Conservation (phyloP, 2,113 vertebrate species). For the Equus przewalskii region DNA sequence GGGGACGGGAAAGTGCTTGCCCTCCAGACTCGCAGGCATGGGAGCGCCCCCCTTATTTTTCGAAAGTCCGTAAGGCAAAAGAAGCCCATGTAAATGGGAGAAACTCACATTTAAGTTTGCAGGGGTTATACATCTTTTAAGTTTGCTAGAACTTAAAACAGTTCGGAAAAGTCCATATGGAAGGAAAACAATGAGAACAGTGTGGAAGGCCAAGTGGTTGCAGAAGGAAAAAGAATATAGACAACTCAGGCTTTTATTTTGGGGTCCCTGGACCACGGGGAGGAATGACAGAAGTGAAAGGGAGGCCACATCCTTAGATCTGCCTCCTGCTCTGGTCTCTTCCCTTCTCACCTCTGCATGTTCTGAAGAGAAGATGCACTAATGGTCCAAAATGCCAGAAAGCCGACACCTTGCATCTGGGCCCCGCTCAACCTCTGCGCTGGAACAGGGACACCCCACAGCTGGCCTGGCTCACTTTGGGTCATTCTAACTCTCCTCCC, state of each 20-base stretch:
- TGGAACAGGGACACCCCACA: too few species aligned
- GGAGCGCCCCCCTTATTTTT: not conserved
- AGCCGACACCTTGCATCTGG: fast-evolving
- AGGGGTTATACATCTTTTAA: not conserved
- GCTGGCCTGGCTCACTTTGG: fast-evolving
- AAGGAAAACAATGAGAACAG: too few species aligned
- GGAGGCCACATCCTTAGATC: not conserved
- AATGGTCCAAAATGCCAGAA: not conserved
- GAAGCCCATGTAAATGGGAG: not conserved
- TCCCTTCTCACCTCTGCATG: not conserved
- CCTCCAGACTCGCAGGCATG: not conserved
- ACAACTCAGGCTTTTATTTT: not conserved
- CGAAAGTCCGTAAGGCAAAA: not conserved
- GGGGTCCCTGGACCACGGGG: not conserved
- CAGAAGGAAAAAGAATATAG: not conserved
- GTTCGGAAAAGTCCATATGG: not conserved
- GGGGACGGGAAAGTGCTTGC: not conserved
- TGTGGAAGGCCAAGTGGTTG: not conserved
- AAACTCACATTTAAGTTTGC: not conserved
- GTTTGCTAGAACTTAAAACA: not conserved
- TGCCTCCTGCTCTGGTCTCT: not conserved
- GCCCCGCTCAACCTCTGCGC: not conserved
- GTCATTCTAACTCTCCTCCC: not conserved
- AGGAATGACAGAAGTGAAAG: not conserved
- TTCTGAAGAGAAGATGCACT: not conserved